Conservation (phyloP, 2,797 vertebrate species). For the Onychomys arenicola region DNA sequence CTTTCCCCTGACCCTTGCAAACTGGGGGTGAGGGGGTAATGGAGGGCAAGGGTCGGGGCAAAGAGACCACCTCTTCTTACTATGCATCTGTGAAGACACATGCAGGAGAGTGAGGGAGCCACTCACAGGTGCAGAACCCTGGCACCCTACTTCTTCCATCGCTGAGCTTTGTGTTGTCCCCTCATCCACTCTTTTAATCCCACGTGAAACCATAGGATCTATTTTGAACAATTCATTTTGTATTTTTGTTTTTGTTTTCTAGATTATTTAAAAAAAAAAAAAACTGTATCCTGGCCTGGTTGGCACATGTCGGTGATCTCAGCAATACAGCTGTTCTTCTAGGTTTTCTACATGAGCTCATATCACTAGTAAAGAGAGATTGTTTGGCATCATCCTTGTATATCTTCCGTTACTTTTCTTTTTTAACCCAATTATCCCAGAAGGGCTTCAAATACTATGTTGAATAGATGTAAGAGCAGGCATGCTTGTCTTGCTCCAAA, state of each 20-base stretch:
- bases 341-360: background rate
- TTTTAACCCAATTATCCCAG: background rate
- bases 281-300: too few species aligned
- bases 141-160: background rate
- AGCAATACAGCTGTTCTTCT: background rate
- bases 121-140: accelerated
- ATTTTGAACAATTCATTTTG: background rate
- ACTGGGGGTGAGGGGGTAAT: too few species aligned
- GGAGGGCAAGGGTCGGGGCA: too few species aligned
- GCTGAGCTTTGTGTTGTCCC: background rate
- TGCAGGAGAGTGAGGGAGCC: too few species aligned
- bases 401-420: background rate
- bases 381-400: background rate
- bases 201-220: background rate
- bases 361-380: background rate
- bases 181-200: too few species aligned
- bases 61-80: background rate
- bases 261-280: background rate
- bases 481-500: background rate
- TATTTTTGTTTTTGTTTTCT: background rate
- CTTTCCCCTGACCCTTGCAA: too few species aligned
- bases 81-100: background rate
- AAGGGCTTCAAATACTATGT: background rate
- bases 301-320: background rate
- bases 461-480: background rate